Evolutionary conservation across 2,888 invertebrate species (phyloP).

Genomic region (Uropetala carovei): DNA sequence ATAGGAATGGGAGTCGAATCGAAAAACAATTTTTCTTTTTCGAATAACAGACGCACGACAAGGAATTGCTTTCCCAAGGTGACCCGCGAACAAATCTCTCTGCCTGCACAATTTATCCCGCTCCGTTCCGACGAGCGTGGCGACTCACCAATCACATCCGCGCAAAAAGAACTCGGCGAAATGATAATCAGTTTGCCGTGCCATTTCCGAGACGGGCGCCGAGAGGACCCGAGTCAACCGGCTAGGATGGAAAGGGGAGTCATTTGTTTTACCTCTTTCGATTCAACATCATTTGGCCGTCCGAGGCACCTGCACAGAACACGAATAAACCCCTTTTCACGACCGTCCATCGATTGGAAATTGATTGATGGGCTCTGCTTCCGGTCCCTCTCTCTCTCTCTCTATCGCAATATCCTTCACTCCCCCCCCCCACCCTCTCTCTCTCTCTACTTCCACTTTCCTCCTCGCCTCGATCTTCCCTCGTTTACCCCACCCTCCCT

Average conservation of each 20-base stretch:
- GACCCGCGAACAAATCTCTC: too few relatives aligned
- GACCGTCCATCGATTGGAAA: conserved; percentile 43
- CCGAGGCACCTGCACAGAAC: conserved; percentile 46
- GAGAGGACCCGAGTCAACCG: neutral
- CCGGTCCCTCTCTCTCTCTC: conserved; percentile 8
- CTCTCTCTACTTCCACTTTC: neutral
- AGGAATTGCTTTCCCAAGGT: too few relatives aligned
- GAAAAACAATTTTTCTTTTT: too few relatives aligned
- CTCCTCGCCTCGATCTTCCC: neutral
- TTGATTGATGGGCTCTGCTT: conserved; percentile 36
- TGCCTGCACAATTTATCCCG: too few relatives aligned
- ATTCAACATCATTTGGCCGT: conserved; percentile 30
- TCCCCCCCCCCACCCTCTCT: neutral
- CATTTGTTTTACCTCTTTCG: conserved; percentile 31
- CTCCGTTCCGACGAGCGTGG: too few relatives aligned
- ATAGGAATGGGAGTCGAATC: too few relatives aligned
- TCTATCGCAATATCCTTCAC: neutral
- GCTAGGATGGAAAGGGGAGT: neutral
- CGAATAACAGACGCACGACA: too few relatives aligned
- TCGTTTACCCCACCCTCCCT: neutral
- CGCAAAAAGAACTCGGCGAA: too few relatives aligned
- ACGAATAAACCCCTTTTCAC: conserved; percentile 37
- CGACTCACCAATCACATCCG: too few relatives aligned
- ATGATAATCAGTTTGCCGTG: too few relatives aligned
- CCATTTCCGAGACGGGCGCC: neutral